A percentile compares a stretch with the other conserved stretches of the same genome.
phyloP scores from a whole-genome alignment of 2,797 vertebrate genomes.

The Triplophysa bombifrons region DNA sequence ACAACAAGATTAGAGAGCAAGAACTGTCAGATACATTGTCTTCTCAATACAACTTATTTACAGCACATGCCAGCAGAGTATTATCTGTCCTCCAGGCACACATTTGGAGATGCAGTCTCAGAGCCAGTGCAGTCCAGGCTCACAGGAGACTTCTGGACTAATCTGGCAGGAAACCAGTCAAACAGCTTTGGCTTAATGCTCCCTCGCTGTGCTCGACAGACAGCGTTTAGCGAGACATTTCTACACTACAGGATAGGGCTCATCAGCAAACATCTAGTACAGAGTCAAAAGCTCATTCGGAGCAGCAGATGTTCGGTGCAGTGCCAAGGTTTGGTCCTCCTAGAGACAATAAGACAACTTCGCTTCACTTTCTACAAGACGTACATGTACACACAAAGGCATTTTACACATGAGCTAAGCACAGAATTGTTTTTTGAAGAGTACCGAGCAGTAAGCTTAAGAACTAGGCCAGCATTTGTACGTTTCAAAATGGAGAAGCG shows the following conservation, averaged over 20 bases:
- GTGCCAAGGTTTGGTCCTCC: conserved; percentile 48
- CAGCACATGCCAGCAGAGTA: conserved; percentile 43
- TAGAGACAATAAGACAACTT: conserved; percentile 33
- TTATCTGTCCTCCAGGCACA: conserved; percentile 35
- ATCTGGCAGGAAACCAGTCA: conserved; percentile 64
- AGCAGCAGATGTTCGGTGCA: conserved; percentile 65
- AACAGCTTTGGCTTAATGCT: conserved; percentile 68
- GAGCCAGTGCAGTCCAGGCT: conserved; percentile 35
- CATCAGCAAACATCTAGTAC: conserved; percentile 48
- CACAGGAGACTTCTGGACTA: conserved; percentile 53
- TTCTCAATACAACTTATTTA: conserved; percentile 44
- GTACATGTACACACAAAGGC: not conserved
- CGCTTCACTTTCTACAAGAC: conserved; percentile 2
- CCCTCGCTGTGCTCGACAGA: conserved; percentile 71
- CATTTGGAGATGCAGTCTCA: conserved; percentile 20
- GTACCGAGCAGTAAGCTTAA: conserved; percentile 26
- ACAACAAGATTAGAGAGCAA: conserved; percentile 13
- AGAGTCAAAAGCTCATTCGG: conserved; percentile 51
- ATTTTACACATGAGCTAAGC: conserved; percentile 12
- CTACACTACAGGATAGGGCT: conserved; percentile 57
- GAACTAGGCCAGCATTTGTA: conserved; percentile 38
- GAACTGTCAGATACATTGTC: conserved; percentile 44
- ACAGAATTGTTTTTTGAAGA: conserved; percentile 12
- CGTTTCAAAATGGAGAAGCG: conserved; percentile 36
- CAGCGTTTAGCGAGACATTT: conserved; percentile 61